Conservation (phyloP, 2,888 invertebrate genomes). For the Tetheella fluctuosa region DNA sequence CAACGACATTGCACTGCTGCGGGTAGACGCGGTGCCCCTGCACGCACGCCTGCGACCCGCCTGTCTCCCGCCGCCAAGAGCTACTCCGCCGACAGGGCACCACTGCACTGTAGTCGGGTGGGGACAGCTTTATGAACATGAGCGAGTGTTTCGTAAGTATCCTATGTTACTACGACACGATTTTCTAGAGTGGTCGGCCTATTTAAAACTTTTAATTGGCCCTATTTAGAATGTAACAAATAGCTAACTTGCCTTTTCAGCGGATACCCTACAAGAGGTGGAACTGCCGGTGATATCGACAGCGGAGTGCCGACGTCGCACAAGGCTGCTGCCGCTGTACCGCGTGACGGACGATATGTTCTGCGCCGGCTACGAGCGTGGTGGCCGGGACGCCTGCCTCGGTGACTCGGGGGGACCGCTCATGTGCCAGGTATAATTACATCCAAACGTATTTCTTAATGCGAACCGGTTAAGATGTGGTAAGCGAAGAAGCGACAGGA, state of each 20-base stretch:
- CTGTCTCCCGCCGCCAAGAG: conserved; percentile 83
- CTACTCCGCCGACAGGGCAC: conserved; percentile 85
- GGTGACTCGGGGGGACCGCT: conserved; percentile 92
- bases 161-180: conserved; percentile 17
- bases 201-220: too few species aligned
- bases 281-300: conserved; percentile 91
- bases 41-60: conserved; percentile 76
- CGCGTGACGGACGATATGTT: conserved; percentile 92
- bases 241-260: conserved; percentile 61
- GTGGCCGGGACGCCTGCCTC: conserved; percentile 91
- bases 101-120: conserved; percentile 92
- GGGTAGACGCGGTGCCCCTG: conserved; percentile 84
- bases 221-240: too few species aligned
- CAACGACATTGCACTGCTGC: conserved; percentile 90
- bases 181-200: too few species aligned
- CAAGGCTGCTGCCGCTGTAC: conserved; percentile 89
- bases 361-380: conserved; percentile 91
- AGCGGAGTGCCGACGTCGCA: conserved; percentile 89
- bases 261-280: conserved; percentile 92
- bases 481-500: too few species aligned
- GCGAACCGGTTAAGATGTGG: too few species aligned
- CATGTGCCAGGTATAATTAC: conserved; percentile 86
- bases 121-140: conserved; percentile 92
- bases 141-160: conserved; percentile 90
- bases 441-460: too few species aligned